phyloP scores from a whole-genome alignment of 2,113 vertebrate species.

The Tetrax tetrax region DNA sequence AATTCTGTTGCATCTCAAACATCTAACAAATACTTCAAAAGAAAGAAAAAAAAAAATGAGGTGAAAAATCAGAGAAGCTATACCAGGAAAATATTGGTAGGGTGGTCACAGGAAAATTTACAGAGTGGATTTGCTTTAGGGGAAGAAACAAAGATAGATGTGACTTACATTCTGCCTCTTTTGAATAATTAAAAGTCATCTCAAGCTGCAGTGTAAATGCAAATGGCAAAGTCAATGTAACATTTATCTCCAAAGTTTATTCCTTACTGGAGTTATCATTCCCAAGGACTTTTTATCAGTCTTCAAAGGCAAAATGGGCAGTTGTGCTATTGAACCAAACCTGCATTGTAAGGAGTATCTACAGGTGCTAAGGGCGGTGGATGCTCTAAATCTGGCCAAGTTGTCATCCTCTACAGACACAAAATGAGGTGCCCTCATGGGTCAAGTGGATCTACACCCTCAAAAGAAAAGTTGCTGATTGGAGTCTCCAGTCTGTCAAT shows the following conservation, averaged over 20 bases:
- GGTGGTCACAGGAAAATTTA: background rate
- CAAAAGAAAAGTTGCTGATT: background rate
- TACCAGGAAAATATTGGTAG: background rate
- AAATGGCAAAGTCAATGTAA: slow-evolving; percentile 36
- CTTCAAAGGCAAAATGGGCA: background rate
- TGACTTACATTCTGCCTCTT: background rate
- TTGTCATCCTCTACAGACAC: background rate
- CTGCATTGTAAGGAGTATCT: background rate
- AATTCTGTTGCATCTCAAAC: background rate
- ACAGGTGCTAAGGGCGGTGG: background rate
- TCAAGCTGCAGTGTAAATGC: slow-evolving; percentile 25
- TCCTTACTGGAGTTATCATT: background rate
- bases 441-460: background rate
- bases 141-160: slow-evolving; percentile 21
- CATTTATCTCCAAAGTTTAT: slow-evolving; percentile 32
- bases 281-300: background rate
- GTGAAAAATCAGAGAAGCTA: background rate
- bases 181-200: slow-evolving; percentile 57
- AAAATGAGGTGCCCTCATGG: background rate
- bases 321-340: background rate
- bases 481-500: background rate
- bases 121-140: slow-evolving; percentile 10
- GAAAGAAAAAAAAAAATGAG: background rate
- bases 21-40: background rate
- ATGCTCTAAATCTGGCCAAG: background rate